Evolutionary conservation across 2,888 invertebrate genomes (phyloP).

Genomic region (Zootermopsis nevadensis): DNA sequence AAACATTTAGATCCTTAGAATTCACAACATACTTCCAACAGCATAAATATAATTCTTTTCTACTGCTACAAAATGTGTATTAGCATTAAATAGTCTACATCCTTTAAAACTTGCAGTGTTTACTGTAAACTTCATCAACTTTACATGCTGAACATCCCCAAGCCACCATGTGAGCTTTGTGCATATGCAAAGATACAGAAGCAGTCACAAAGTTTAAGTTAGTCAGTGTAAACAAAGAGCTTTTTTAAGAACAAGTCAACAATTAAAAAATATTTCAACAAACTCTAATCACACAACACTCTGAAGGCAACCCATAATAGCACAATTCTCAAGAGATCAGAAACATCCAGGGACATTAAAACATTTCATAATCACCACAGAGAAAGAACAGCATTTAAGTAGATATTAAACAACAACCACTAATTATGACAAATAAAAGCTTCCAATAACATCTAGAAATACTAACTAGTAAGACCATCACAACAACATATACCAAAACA

Average conservation of each 20-base stretch:
- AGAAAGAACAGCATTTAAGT: neutral
- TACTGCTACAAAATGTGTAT: neutral
- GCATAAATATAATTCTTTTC: neutral
- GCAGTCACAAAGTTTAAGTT: neutral
- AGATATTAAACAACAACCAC: neutral
- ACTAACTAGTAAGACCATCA: neutral
- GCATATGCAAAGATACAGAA: neutral
- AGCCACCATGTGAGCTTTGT: neutral
- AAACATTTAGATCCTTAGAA: neutral
- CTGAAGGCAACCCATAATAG: neutral
- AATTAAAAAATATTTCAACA: constrained; percentile 14
- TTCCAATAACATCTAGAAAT: constrained; percentile 13
- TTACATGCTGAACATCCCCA: neutral
- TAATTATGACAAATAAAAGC: constrained; percentile 5
- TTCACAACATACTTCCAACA: neutral
- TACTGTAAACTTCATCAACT: neutral
- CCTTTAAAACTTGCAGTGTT: neutral
- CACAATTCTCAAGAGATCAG: neutral
- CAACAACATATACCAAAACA: neutral
- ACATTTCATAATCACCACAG: neutral
- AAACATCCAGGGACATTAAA: constrained; percentile 2
- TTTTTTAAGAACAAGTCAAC: neutral
- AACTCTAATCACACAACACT: neutral
- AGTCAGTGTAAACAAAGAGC: neutral
- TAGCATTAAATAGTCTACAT: neutral